phyloP scores from a whole-genome alignment of 1,140 invertebrate species.

The Akabosia matsudoensis region DNA sequence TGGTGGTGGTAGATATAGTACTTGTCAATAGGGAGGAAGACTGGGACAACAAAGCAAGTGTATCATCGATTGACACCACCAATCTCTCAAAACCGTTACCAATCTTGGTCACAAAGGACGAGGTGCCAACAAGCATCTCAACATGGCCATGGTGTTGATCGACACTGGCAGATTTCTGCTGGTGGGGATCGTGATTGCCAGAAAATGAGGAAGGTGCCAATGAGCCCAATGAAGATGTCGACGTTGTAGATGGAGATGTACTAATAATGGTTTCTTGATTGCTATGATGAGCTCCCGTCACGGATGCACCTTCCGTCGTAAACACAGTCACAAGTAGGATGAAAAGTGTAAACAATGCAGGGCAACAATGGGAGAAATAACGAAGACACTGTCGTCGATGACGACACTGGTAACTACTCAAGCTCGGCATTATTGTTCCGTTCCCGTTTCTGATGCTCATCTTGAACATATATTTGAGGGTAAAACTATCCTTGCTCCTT shows the following conservation, averaged over 20 bases:
- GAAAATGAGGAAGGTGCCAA: background rate
- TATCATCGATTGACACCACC: constrained; percentile 46
- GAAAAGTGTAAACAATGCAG: constrained; percentile 6
- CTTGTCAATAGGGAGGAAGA: constrained; percentile 15
- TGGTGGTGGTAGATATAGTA: background rate
- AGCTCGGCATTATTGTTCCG: constrained; percentile 18
- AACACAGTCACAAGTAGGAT: background rate
- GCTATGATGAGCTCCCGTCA: constrained; percentile 4
- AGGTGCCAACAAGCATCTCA: background rate
- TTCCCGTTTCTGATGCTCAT: background rate
- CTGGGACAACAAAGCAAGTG: constrained; percentile 34
- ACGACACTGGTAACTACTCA: background rate
- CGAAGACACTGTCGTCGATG: background rate
- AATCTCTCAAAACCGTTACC: constrained; percentile 42
- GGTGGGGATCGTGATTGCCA: background rate
- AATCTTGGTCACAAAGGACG: constrained; percentile 42
- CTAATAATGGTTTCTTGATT: background rate
- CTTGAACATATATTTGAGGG: background rate
- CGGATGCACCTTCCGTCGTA: background rate
- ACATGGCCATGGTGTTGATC: background rate
- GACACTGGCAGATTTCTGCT: background rate
- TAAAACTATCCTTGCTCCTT: background rate
- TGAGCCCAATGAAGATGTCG: background rate
- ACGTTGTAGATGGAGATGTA: background rate
- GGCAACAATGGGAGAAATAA: background rate